Conservation (phyloP, 2,113 vertebrate genomes). For the Mugil cephalus region DNA sequence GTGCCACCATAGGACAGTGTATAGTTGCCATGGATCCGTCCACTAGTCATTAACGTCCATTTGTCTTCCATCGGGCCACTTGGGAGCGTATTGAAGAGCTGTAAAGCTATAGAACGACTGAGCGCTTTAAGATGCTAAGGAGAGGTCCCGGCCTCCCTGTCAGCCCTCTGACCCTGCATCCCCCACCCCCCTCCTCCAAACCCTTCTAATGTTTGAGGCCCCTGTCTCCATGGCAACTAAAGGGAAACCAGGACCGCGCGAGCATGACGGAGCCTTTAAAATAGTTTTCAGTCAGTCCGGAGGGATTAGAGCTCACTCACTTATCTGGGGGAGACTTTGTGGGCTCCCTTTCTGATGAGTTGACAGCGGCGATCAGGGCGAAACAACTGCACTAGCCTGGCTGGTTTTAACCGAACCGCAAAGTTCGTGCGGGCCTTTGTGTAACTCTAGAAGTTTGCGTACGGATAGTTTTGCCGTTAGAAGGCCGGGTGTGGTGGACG, state of each 20-base stretch:
- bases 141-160: constrained; percentile 55
- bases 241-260: constrained; percentile 39
- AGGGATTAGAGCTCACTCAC: constrained; percentile 60
- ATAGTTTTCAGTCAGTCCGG: constrained; percentile 31
- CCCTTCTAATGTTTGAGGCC: constrained; percentile 37
- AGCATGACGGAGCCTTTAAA: constrained; percentile 43
- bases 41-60: constrained; percentile 5
- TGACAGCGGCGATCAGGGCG: constrained; percentile 16
- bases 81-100: background rate
- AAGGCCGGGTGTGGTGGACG: too few species aligned
- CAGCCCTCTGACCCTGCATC: constrained; percentile 48
- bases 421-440: background rate
- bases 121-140: constrained; percentile 62
- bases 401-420: background rate
- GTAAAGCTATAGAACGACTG: constrained; percentile 20
- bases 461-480: too few species aligned
- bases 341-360: constrained; percentile 6
- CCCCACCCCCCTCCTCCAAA: background rate
- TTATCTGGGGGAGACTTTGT: constrained; percentile 35
- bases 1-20: background rate
- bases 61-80: constrained; percentile 9
- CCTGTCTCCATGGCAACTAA: constrained; percentile 56
- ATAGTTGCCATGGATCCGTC: background rate
- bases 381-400: background rate
- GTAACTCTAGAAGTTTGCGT: too few species aligned